Base-by-base conservation (phyloP, 2,888 invertebrate genomes). In the Athetis lepigone region DNA sequence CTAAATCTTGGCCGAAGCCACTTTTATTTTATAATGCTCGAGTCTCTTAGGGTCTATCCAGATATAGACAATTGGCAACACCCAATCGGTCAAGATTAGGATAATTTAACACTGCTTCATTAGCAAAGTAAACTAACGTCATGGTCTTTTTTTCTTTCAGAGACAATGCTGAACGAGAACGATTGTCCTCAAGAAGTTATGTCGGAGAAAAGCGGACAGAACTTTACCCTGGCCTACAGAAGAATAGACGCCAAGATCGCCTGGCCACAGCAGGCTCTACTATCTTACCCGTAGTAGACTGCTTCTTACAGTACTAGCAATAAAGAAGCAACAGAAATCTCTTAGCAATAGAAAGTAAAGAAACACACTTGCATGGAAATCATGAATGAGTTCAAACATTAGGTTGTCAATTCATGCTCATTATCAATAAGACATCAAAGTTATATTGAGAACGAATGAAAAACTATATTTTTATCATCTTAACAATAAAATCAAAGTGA, bases 191-290 rank as follows among this genome's bases (percentile, higher is more conserved):
- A 98, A 95, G 97, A 98, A 86, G 96, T 98, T 40, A 97, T 98
- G 90, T 92, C 96, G 21, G 96, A 96, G 77, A 96, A 96, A 78
- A 97, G 96, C 79, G 97, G 97, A 56, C 97, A 97, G 86, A 98
- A 98, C 85, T 98, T 98, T 92, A 97, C 98, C 89, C 96, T 99
- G 90, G 99, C 98, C 18, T 99, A 98, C 95, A 99, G 99, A 93
- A 96, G 99, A 70, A 98, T 98, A 89, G 99, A 99, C 88, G 99
- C 99, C 27, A 99, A 99, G 94, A 99, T 99, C 80, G 99, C 99
- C 62, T 99, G 99, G 99, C 99, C 99, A 59, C 96, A 96, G 75
- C 96, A 96, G 74, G 95, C 95, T 0, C 64, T 95, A 45, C 84
- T 89, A 13, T 95, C 95, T 33, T 95, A 93, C 74, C 95, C 95